Evolutionary conservation across 2,888 invertebrate genomes (phyloP).

Genomic region (Microdon myrmicae): DNA sequence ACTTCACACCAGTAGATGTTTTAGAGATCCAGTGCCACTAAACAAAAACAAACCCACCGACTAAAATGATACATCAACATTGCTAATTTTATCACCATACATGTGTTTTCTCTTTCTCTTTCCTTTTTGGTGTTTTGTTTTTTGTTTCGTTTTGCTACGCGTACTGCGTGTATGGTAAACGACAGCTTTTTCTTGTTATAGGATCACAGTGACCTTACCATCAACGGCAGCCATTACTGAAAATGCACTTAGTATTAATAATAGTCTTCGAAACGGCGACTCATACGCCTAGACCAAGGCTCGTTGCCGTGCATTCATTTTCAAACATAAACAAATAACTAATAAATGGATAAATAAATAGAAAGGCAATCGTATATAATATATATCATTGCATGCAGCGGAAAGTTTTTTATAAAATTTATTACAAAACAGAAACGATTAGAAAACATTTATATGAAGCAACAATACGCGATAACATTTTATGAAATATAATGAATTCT

Average conservation of each 20-base stretch:
- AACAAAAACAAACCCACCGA: slow-evolving; percentile 5
- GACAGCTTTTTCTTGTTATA: slow-evolving; percentile 66
- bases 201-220: slow-evolving; percentile 66
- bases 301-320: slow-evolving; percentile 7
- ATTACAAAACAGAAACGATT: slow-evolving; percentile 8
- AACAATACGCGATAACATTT: slow-evolving; percentile 26
- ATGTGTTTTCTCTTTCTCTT: slow-evolving; percentile 36
- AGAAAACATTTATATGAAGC: slow-evolving; percentile 14
- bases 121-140: slow-evolving; percentile 31
- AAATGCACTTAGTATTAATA: slow-evolving; percentile 50
- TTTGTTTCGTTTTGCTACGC: slow-evolving; percentile 50
- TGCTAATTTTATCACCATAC: slow-evolving; percentile 30
- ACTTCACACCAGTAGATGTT: no score
- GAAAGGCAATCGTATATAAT: slow-evolving; percentile 13
- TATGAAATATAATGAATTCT: slow-evolving; percentile 22
- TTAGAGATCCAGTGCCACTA: slow-evolving; percentile 4
- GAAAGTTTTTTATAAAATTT: no score
- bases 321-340: not conserved
- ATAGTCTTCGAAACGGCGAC: slow-evolving; percentile 58
- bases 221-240: slow-evolving; percentile 63
- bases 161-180: slow-evolving; percentile 59
- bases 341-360: not conserved
- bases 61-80: slow-evolving; percentile 22
- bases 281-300: slow-evolving; percentile 55
- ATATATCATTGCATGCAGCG: slow-evolving; percentile 9